Percentiles rank a stretch among this genome's conserved stretches.
phyloP scores from a whole-genome alignment of 2,797 vertebrate genomes.

The Coreius guichenoti region DNA sequence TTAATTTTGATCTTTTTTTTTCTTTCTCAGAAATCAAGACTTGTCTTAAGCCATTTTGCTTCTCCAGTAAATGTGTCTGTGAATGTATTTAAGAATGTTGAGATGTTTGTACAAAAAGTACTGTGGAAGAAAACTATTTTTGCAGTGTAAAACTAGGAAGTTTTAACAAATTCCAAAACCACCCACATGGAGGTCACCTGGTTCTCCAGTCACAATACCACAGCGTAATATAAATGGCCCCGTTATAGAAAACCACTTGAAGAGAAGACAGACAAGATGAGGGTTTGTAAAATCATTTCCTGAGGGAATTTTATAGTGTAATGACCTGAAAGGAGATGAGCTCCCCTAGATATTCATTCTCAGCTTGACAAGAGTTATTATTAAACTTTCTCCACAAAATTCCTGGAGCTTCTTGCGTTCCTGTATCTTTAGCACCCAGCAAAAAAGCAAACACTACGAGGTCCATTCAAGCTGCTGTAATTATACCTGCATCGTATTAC shows the following conservation, averaged over 20 bases:
- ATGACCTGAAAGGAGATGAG: slow-evolving; percentile 49
- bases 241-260: slow-evolving; percentile 51
- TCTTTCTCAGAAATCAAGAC: neutral
- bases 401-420: slow-evolving; percentile 6
- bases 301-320: slow-evolving; percentile 41
- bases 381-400: slow-evolving; percentile 38
- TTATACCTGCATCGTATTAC: slow-evolving; percentile 30
- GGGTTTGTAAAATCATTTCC: slow-evolving; percentile 48
- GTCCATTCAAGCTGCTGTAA: slow-evolving; percentile 24
- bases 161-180: slow-evolving; percentile 6
- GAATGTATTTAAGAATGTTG: neutral
- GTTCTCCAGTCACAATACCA: neutral
- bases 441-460: neutral
- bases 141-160: neutral
- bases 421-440: slow-evolving; percentile 19
- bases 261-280: slow-evolving; percentile 53
- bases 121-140: neutral
- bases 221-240: slow-evolving; percentile 40
- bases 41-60: neutral
- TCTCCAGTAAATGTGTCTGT: neutral
- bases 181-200: slow-evolving; percentile 31
- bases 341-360: slow-evolving; percentile 39
- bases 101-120: neutral
- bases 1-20: neutral
- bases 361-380: slow-evolving; percentile 44